Evolutionary conservation across 1,140 invertebrate genomes (phyloP), one percentile per base, ranked within the genome.

Genomic region (Scaptomyza pallida): DNA sequence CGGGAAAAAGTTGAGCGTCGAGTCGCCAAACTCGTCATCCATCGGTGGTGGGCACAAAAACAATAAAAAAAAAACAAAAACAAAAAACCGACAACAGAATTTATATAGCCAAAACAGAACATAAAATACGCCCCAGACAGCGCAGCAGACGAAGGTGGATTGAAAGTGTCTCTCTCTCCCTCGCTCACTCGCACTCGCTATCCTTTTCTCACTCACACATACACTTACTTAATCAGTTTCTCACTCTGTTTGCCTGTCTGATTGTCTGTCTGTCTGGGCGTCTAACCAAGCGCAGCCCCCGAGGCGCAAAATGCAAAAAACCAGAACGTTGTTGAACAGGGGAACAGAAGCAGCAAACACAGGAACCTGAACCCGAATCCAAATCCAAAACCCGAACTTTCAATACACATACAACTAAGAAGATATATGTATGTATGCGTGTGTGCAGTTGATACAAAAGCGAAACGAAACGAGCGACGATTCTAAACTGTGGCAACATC

Each of bases 401-500:
- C 16, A 15, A 41, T 5, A 30, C 13, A 45, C 9, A 30, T 47
- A n/a, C 33, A n/a, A n/a, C 33, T 37, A n/a, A n/a, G 5, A 30
- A 33, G 56, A 12, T 26, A 9, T 26, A 43, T 37, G 45, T 45
- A 19, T 16, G 55, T 57, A 55, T 52, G 44, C 60, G 59, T 50
- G 48, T 56, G 44, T 48, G 44, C 17, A 44, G 61, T 64, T 44
- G 26, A 43, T 60, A 54, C 62, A 65, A 62, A 64, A 35, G 44
- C 57, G 13, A 56, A 56, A 40, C 60, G 67, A 71, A 71, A 64
- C 55, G 37, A 72, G 56, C 79, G 75, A 79, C 63, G 67, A 76
- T 79, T 83, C 80, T 73, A 77, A 80, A 81, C 57, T 85, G 82
- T 86, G 74, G 77, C 82, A 75, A 86, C 77, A 81, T 85, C 70